Percentiles rank a stretch among this genome's conserved stretches.
phyloP scores from a whole-genome alignment of 2,113 vertebrate genomes.

The Pangasianodon hypophthalmus region DNA sequence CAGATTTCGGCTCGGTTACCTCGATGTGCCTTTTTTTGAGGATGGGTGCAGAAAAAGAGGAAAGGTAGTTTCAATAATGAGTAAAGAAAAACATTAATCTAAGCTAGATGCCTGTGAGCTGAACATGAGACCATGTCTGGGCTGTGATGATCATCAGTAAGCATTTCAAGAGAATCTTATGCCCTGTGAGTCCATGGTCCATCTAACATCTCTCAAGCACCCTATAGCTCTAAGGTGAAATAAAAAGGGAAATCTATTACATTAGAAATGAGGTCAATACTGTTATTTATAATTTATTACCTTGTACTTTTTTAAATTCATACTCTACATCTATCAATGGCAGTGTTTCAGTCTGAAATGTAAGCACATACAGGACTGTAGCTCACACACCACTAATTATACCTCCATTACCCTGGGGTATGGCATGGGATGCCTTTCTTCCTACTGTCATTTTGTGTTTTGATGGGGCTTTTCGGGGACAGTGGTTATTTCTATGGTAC shows the following conservation, averaged over 20 bases:
- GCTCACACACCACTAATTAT: slow-evolving; percentile 29
- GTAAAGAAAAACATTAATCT: slow-evolving; percentile 44
- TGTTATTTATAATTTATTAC: slow-evolving; percentile 25
- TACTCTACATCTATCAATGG: slow-evolving; percentile 45
- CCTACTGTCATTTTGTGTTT: neutral
- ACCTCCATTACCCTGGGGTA: slow-evolving; percentile 18
- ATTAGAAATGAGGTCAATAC: slow-evolving; percentile 43
- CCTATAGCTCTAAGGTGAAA: neutral
- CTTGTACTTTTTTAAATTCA: slow-evolving; percentile 23
- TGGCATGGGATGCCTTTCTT: neutral
- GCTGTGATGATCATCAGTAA: slow-evolving; percentile 21
- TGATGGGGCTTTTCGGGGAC: neutral
- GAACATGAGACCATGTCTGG: slow-evolving; percentile 29
- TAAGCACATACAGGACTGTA: slow-evolving; percentile 41
- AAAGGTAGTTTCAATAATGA: slow-evolving; percentile 70
- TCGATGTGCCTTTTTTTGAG: slow-evolving; percentile 68
- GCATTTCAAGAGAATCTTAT: slow-evolving; percentile 10
- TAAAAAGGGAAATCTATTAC: slow-evolving; percentile 7
- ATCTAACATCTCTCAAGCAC: slow-evolving; percentile 34
- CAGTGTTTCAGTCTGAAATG: slow-evolving; percentile 50
- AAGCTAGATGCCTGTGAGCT: slow-evolving; percentile 30
- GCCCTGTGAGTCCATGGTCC: slow-evolving; percentile 8
- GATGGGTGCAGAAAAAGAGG: slow-evolving; percentile 70
- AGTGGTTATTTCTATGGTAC: slow-evolving; percentile 20
- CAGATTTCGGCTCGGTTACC: slow-evolving; percentile 62